These are phyloP conservation scores for Hippopotamus amphibius DNA, from an alignment of 2,113 vertebrate genomes.

Conservation along the genomic window DNA sequence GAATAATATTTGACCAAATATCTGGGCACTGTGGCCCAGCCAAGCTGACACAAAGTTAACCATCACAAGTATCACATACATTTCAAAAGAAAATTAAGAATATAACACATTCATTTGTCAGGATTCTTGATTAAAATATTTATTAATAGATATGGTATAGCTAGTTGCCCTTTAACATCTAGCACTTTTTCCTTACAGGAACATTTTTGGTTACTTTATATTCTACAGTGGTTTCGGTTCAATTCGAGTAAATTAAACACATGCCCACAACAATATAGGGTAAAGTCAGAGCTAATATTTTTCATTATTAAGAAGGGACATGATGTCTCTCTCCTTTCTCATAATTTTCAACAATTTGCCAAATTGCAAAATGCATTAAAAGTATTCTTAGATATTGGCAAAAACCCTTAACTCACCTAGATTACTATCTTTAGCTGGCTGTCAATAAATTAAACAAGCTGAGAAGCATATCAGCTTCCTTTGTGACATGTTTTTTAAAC, in stretches of 20 bases:
- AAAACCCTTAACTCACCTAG: neutral
- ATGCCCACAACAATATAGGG: neutral
- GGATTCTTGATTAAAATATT: neutral
- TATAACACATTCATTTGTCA: neutral
- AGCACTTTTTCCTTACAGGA: conserved; percentile 1
- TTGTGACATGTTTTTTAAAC: neutral
- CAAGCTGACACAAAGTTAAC: neutral
- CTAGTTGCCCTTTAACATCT: neutral
- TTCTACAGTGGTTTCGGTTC: conserved; percentile 24
- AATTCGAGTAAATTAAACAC: conserved; percentile 68
- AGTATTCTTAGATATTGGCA: neutral
- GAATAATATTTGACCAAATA: neutral
- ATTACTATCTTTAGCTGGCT: neutral
- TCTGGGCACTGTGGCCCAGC: neutral
- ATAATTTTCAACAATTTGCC: conserved; percentile 53
- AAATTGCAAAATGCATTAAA: conserved; percentile 53
- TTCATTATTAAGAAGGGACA: conserved; percentile 48
- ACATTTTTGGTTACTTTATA: conserved; percentile 51
- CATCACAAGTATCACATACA: too few relatives aligned
- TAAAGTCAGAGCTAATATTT: conserved; percentile 50
- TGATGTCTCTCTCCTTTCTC: neutral
- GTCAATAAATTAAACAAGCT: neutral
- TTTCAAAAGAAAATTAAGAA: neutral
- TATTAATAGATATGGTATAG: neutral
- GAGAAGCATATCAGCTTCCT: neutral